Evolutionary conservation across 2,888 invertebrate species (phyloP), one percentile per base, ranked within the genome.

Genomic region (Eristalis pertinax): DNA sequence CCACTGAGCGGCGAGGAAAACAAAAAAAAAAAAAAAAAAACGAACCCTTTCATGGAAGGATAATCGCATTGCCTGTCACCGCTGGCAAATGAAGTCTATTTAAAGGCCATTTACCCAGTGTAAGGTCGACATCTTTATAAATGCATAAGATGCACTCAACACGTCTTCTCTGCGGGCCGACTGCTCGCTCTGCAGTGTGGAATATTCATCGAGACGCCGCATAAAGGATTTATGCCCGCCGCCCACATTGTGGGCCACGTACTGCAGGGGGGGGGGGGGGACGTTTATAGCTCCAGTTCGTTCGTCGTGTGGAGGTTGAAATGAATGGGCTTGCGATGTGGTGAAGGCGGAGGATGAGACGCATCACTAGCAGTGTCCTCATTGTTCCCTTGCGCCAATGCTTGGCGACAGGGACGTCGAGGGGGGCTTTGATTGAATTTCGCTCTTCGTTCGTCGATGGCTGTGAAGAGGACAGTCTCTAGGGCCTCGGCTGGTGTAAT

Each of bases 91-190:
- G 63, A 22, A 79, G 58, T 35, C 29, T 70, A 65, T 60, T 84
- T 65, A 70, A 26, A 68, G 72, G 65, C 65, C 81, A 73, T 82
- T 82, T 77, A 85, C 81, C 81, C 73, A 73, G 73, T 85, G 58
- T 69, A 82, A 77, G 58, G 77, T 81, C 62, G 72, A 64, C 73
- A 77, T 64, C 62, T 85, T 85, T 38, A 72, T 81, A 81, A 85
- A 81, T 76, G 72, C 74, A 84, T 63, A 41, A 68, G 43, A 62
- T 75, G 63, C 72, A 84, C 72, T 80, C 38, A 75, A 74, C 79
- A 84, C 74, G 76, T 77, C 41, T 72, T 60, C 32, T 35, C 62
- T 8, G 1, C 10, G 29, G 15, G 29, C 19, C n/a, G n/a, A n/a
- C n/a, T n/a, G 29, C 62, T 7, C 4, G 11, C 11, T 4, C 32